phyloP scores from a whole-genome alignment of 2,113 vertebrate genomes.

The Stigmatopora nigra region DNA sequence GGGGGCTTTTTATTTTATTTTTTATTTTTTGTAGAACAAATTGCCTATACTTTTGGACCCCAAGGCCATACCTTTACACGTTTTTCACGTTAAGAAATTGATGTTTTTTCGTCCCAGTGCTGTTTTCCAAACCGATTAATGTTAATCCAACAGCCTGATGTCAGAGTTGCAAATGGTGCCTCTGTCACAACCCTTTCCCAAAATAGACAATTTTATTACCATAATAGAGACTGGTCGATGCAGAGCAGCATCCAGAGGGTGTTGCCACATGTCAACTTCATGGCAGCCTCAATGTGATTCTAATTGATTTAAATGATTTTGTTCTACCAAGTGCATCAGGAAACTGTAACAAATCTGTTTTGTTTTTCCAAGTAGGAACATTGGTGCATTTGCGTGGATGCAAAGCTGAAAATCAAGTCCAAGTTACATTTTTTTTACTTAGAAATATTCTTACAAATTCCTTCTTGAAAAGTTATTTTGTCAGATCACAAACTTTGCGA shows the following conservation, averaged over 20 bases:
- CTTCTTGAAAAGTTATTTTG: not conserved
- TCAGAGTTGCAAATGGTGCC: constrained; percentile 7
- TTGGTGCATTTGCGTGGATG: constrained; percentile 3
- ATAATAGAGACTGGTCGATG: constrained; percentile 53
- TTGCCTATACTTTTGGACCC: no score
- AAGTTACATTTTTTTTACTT: constrained; percentile 12
- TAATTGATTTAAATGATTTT: constrained; percentile 70
- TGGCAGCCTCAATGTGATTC: constrained; percentile 58
- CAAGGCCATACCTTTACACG: no score
- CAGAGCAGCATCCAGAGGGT: constrained; percentile 32
- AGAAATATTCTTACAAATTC: not conserved
- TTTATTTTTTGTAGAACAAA: not conserved
- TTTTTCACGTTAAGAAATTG: no score
- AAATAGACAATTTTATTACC: constrained; percentile 59
- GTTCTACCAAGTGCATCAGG: constrained; percentile 41
- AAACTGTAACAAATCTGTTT: constrained; percentile 22
- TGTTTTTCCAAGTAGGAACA: constrained; percentile 19
- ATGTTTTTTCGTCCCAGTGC: not conserved
- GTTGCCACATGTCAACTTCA: constrained; percentile 39
- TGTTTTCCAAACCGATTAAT: constrained; percentile 35
- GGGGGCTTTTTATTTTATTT: not conserved
- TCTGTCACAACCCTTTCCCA: constrained; percentile 49
- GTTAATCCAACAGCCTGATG: constrained; percentile 22
- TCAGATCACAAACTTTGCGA: constrained; percentile 9
- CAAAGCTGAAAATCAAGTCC: not conserved